phyloP scores from a whole-genome alignment of 2,797 vertebrate species.

The Oryzias dopingdopingensis region DNA sequence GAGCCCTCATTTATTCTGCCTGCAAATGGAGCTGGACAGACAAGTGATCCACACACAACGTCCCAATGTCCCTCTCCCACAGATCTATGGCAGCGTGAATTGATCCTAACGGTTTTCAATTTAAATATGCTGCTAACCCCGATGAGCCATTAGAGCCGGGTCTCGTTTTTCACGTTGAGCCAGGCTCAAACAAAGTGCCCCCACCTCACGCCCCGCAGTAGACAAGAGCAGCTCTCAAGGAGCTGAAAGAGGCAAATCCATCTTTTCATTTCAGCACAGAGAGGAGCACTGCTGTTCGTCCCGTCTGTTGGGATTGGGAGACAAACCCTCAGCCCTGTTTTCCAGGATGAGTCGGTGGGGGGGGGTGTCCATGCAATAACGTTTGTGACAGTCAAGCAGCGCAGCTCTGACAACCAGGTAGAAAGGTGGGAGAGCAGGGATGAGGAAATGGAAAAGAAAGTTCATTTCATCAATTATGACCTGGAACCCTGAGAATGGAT shows the following conservation, averaged over 20 bases:
- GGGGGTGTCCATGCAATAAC: conserved; percentile 21
- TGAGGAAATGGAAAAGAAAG: not conserved
- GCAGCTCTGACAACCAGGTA: conserved; percentile 17
- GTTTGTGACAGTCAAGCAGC: conserved; percentile 45
- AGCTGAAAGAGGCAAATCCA: conserved; percentile 41
- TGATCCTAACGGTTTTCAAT: conserved; percentile 8
- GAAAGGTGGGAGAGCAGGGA: conserved; percentile 19
- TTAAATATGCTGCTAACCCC: conserved; percentile 7
- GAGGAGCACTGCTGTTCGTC: conserved; percentile 33
- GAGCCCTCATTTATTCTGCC: conserved; percentile 40
- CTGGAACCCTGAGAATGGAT: too few relatives aligned
- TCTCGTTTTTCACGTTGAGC: conserved; percentile 23
- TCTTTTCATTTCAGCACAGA: conserved; percentile 62
- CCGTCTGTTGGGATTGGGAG: conserved; percentile 40
- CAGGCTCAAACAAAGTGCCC: conserved; percentile 23
- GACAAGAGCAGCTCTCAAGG: conserved; percentile 22
- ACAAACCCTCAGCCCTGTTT: conserved; percentile 29
- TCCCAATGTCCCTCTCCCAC: conserved; percentile 4
- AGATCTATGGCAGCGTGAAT: not conserved
- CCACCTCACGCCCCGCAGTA: not conserved
- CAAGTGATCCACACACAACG: conserved; percentile 6
- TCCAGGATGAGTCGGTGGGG: conserved; percentile 16
- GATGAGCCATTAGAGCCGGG: conserved; percentile 3
- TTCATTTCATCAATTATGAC: too few relatives aligned
- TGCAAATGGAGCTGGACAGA: conserved; percentile 19